Percentiles rank a stretch among this genome's conserved stretches.
Conservation (phyloP, 1,140 invertebrate species). For the Cyclargus thomasi region DNA sequence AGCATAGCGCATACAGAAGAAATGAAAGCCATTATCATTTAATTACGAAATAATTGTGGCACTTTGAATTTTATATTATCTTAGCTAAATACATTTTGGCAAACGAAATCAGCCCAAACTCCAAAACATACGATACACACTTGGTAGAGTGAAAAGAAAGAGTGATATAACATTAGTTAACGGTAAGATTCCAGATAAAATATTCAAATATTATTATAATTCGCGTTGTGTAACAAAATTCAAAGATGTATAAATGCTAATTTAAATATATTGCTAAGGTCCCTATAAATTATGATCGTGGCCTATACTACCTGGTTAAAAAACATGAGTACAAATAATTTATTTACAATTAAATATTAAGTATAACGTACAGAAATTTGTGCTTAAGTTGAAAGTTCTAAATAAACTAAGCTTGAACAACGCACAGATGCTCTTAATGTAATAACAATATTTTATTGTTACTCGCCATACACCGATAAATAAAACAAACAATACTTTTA, state of each 20-base stretch:
- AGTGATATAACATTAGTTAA: neutral
- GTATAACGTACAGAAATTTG: conserved; percentile 9
- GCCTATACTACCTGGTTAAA: conserved; percentile 10
- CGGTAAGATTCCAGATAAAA: neutral
- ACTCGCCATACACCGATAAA: neutral
- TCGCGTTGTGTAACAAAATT: conserved; percentile 8
- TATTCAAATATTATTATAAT: conserved; percentile 1
- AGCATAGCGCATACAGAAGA: conserved; percentile 29
- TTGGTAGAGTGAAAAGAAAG: neutral
- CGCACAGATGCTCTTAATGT: neutral
- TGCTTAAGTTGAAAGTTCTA: neutral
- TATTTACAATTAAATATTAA: conserved; percentile 17
- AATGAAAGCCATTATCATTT: conserved; percentile 14
- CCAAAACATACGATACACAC: neutral
- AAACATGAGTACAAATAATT: conserved; percentile 15
- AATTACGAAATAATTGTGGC: conserved; percentile 26
- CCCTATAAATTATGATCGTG: conserved; percentile 12
- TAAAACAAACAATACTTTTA: neutral
- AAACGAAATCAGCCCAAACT: conserved; percentile 7
- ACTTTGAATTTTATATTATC: conserved; percentile 25
- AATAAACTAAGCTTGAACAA: conserved; percentile 1
- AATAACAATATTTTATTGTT: neutral
- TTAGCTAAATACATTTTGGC: conserved; percentile 15
- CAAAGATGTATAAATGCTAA: conserved; percentile 15
- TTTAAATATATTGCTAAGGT: conserved; percentile 18